Conservation (phyloP, 2,888 invertebrate genomes). For the Synanthedon tipuliformis region DNA sequence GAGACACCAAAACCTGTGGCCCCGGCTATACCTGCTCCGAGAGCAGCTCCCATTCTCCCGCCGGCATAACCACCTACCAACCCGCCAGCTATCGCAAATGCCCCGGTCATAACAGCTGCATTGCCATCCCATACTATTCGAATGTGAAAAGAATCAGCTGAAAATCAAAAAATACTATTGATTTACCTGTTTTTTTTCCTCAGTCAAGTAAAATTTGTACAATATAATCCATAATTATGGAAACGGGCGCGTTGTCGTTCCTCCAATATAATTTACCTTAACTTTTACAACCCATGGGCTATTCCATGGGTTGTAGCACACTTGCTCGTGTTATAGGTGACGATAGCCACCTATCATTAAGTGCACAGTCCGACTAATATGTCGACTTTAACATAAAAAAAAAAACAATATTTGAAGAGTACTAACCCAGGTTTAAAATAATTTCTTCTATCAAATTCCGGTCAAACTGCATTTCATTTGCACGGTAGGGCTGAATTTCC, state of each 20-base stretch:
- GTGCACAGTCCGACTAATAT: no score
- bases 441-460: constrained; percentile 33
- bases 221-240: no score
- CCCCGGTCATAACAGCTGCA: constrained; percentile 30
- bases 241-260: no score
- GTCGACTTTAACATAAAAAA: no score
- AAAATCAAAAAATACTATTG: constrained; percentile 1
- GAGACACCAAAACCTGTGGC: constrained; percentile 37
- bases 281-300: no score
- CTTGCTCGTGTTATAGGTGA: no score
- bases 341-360: no score
- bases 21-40: constrained; percentile 45
- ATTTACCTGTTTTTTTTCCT: no score
- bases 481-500: constrained; percentile 21
- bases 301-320: no score
- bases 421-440: constrained; percentile 39
- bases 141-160: constrained; percentile 45
- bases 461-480: constrained; percentile 26
- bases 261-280: no score
- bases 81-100: constrained; percentile 37
- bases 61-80: constrained; percentile 42
- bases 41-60: constrained; percentile 38
- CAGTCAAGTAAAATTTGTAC: no score
- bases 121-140: constrained; percentile 40
- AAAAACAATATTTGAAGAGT: background rate